Evolutionary conservation across 2,888 invertebrate species (phyloP).

Genomic region (Monopis laevigella): DNA sequence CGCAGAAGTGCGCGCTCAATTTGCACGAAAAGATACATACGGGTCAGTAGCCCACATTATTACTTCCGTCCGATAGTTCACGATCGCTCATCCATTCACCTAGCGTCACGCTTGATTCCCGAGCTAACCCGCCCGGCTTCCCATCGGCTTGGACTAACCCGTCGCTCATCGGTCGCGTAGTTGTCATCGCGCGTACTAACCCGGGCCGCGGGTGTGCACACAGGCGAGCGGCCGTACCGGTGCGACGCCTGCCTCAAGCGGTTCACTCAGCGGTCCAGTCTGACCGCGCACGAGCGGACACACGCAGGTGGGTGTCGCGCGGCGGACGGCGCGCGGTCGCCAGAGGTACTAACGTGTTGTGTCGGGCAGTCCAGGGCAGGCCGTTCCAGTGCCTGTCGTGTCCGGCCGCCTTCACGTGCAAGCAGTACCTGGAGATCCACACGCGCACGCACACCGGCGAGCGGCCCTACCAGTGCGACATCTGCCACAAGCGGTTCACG

Average conservation of each 20-base stretch:
- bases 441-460: slow-evolving; percentile 70
- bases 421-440: slow-evolving; percentile 70
- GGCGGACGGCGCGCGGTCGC: slow-evolving; percentile 54
- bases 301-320: slow-evolving; percentile 72
- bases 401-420: slow-evolving; percentile 67
- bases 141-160: slow-evolving; percentile 51
- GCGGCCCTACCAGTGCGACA: slow-evolving; percentile 74
- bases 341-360: slow-evolving; percentile 55
- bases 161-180: slow-evolving; percentile 26
- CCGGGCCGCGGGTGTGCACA: slow-evolving; percentile 64
- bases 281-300: slow-evolving; percentile 82
- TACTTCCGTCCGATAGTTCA: slow-evolving; percentile 41
- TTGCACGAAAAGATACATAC: slow-evolving; percentile 71
- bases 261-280: slow-evolving; percentile 84
- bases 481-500: slow-evolving; percentile 82
- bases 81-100: slow-evolving; percentile 27
- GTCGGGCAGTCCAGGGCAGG: slow-evolving; percentile 67
- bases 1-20: slow-evolving; percentile 71
- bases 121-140: slow-evolving; percentile 57
- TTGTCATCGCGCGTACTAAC: slow-evolving; percentile 54
- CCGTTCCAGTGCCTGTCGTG: slow-evolving; percentile 70
- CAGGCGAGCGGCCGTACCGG: slow-evolving; percentile 72
- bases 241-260: slow-evolving; percentile 81
- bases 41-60: slow-evolving; percentile 69
- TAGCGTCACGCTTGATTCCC: slow-evolving; percentile 61